phyloP scores from a whole-genome alignment of 1,140 invertebrate species.

The Lanistes nyassanus region DNA sequence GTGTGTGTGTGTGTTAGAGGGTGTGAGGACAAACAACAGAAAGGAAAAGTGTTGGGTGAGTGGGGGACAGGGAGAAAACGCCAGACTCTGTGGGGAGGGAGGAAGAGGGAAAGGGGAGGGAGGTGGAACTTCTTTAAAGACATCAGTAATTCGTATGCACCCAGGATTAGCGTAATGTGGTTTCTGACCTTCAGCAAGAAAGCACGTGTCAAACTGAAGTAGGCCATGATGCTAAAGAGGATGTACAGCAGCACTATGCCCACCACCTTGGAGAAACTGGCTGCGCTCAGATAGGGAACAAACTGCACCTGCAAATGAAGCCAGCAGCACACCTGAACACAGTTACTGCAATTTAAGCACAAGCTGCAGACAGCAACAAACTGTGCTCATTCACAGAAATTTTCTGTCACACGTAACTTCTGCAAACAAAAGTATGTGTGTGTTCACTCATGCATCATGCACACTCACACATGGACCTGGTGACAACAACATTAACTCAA shows the following conservation, averaged over 20 bases:
- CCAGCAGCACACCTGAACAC: not conserved
- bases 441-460: not conserved
- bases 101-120: not conserved
- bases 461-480: not conserved
- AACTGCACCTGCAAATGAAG: conserved; percentile 60
- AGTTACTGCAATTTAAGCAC: not conserved
- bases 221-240: conserved; percentile 76
- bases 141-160: too few relatives aligned
- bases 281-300: conserved; percentile 62
- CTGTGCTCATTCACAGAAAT: not conserved
- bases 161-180: too few relatives aligned
- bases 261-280: conserved; percentile 64
- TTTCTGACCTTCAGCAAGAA: conserved; percentile 74
- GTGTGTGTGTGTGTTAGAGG: too few relatives aligned
- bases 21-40: too few relatives aligned
- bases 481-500: conserved; percentile 23
- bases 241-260: conserved; percentile 70
- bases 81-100: too few relatives aligned
- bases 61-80: too few relatives aligned
- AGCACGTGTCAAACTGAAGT: conserved; percentile 73
- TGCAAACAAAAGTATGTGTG: not conserved
- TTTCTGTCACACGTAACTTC: not conserved
- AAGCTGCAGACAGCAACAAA: not conserved
- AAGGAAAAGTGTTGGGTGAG: too few relatives aligned
- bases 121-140: not conserved